A percentile compares a stretch with the other conserved stretches of the same genome.
Evolutionary conservation across 2,113 vertebrate genomes (phyloP).

Genomic region (Vimba vimba): DNA sequence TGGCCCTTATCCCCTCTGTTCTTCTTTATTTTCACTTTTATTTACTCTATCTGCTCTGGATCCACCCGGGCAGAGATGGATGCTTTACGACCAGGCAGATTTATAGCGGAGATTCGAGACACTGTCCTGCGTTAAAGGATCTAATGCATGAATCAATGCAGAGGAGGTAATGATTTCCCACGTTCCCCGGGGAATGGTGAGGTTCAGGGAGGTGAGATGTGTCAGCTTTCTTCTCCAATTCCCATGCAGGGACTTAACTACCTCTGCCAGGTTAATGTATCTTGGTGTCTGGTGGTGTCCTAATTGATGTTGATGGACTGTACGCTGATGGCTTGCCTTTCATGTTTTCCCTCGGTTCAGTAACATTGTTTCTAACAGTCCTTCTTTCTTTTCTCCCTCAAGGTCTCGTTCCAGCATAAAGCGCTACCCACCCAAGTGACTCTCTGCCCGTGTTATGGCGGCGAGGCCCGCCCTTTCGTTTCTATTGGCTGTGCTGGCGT

Average conservation of each 20-base stretch:
- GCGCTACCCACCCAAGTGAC: constrained; percentile 24
- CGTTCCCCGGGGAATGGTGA: constrained; percentile 7
- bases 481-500: constrained; percentile 80
- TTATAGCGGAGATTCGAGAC: constrained; percentile 26
- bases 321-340: constrained; percentile 2
- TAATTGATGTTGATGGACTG: constrained; percentile 39
- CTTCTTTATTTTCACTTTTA: constrained; percentile 28
- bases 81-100: constrained; percentile 34
- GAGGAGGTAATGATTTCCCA: constrained; percentile 42
- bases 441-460: constrained; percentile 74
- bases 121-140: constrained; percentile 25
- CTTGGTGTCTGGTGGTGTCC: background rate
- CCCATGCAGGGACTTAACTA: background rate
- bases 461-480: constrained; percentile 78
- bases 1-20: constrained; percentile 11
- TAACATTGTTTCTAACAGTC: background rate
- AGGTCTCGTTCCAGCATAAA: constrained; percentile 67
- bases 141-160: constrained; percentile 43
- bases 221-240: constrained; percentile 32
- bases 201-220: constrained; percentile 27
- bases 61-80: constrained; percentile 15
- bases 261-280: constrained; percentile 39
- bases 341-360: background rate
- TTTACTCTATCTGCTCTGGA: constrained; percentile 14
- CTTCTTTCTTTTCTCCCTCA: constrained; percentile 40